Percentiles rank a stretch among this genome's conserved stretches.
Conservation (phyloP, 2,113 vertebrate genomes). For the Salvelinus namaycush region DNA sequence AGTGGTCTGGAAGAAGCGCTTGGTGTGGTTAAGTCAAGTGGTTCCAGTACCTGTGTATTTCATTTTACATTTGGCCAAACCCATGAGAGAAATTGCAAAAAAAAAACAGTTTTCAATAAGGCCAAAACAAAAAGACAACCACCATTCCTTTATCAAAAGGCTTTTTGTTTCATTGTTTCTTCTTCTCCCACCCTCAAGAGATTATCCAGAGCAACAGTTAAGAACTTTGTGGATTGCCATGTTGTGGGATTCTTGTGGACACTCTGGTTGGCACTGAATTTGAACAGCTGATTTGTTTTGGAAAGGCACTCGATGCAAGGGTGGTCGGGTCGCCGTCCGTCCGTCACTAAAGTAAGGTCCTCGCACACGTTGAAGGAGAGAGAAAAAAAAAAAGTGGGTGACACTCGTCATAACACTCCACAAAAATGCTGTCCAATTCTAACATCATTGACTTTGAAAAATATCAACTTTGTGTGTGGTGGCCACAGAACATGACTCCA, state of each 20-base stretch:
- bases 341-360: constrained; percentile 81
- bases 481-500: constrained; percentile 65
- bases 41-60: constrained; percentile 79
- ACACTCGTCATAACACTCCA: constrained; percentile 73
- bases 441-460: constrained; percentile 66
- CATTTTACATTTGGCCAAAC: constrained; percentile 58
- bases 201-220: constrained; percentile 73
- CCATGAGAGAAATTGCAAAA: constrained; percentile 57
- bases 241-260: constrained; percentile 78
- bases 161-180: constrained; percentile 59
- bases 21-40: constrained; percentile 41
- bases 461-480: constrained; percentile 62
- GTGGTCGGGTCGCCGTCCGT: constrained; percentile 70
- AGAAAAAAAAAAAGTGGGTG: constrained; percentile 54
- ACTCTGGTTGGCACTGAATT: constrained; percentile 92
- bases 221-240: no score
- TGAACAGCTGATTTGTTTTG: constrained; percentile 79
- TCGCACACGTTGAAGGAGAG: constrained; percentile 65
- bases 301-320: constrained; percentile 95
- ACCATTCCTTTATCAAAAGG: constrained; percentile 72
- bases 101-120: constrained; percentile 66
- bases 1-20: constrained; percentile 61
- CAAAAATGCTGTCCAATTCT: constrained; percentile 67
- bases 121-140: constrained; percentile 71
- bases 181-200: constrained; percentile 56